A percentile compares a stretch with the other conserved stretches of the same genome.
Conservation (phyloP, 2,888 invertebrate species). For the Sceliomorpha sp. region DNA sequence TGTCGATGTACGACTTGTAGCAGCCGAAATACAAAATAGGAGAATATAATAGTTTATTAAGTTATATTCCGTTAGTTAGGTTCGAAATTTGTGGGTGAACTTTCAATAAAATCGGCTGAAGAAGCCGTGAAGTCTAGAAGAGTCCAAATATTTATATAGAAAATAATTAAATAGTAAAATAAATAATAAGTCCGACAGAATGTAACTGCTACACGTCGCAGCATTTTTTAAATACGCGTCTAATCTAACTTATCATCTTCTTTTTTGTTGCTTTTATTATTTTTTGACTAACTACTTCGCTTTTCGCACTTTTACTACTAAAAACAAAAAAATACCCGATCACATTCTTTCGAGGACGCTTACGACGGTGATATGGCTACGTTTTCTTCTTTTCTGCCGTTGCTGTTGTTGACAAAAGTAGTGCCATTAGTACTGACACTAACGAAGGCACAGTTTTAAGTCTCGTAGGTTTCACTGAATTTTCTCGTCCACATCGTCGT, state of each 20-base stretch:
- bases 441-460: conserved; percentile 79
- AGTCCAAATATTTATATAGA: too few relatives aligned
- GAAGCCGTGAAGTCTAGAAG: too few relatives aligned
- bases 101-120: too few relatives aligned
- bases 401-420: conserved; percentile 64
- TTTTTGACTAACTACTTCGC: conserved; percentile 54
- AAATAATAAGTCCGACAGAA: too few relatives aligned
- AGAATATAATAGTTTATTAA: background rate
- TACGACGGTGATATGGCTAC: conserved; percentile 64
- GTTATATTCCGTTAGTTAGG: too few relatives aligned
- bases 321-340: conserved; percentile 48
- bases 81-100: too few relatives aligned
- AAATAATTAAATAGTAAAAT: background rate
- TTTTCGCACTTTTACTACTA: conserved; percentile 54
- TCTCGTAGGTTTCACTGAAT: conserved; percentile 64
- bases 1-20: conserved; percentile 43
- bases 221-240: conserved; percentile 20
- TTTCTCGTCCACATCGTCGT: conserved; percentile 47
- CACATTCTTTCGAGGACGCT: conserved; percentile 60
- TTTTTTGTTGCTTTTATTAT: conserved; percentile 27
- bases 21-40: conserved; percentile 26
- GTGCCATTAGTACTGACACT: conserved; percentile 65
- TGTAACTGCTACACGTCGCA: conserved; percentile 49
- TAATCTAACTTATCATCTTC: conserved; percentile 36
- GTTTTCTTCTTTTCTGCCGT: conserved; percentile 52